These are phyloP conservation scores for Drosophila emarginata DNA, from an alignment of 2,888 invertebrate genomes.

Conservation along the genomic window DNA sequence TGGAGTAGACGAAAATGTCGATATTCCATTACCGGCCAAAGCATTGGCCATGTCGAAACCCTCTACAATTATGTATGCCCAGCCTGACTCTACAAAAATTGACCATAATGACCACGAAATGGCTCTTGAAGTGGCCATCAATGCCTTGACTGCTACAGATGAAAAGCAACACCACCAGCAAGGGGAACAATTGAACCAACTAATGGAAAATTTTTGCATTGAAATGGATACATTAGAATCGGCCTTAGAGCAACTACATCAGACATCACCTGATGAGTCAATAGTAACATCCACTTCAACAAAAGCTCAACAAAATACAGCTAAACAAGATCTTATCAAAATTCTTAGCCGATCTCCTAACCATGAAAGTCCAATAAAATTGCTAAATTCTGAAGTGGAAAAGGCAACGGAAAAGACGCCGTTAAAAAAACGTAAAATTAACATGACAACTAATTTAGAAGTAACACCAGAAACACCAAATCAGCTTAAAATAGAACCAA, in stretches of 20 bases:
- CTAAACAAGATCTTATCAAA: slow-evolving; percentile 36
- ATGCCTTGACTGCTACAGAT: slow-evolving; percentile 16
- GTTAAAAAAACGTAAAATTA: slow-evolving; percentile 39
- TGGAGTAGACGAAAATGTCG: background rate
- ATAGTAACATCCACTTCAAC: slow-evolving; percentile 59
- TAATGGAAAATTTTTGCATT: slow-evolving; percentile 26
- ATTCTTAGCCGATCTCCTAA: slow-evolving; percentile 43
- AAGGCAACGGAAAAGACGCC: slow-evolving; percentile 28
- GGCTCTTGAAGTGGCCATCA: slow-evolving; percentile 29
- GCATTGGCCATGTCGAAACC: slow-evolving; percentile 5
- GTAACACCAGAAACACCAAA: slow-evolving; percentile 18
- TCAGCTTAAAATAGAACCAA: background rate
- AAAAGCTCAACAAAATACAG: slow-evolving; percentile 22
- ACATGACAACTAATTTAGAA: slow-evolving; percentile 6
- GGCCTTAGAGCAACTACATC: slow-evolving; percentile 48
- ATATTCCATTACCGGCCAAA: background rate
- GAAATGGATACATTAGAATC: slow-evolving; percentile 52
- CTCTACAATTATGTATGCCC: slow-evolving; percentile 46
- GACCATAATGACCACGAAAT: slow-evolving; percentile 51
- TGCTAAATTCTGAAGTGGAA: background rate
- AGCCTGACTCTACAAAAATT: slow-evolving; percentile 61
- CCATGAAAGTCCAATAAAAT: slow-evolving; percentile 17
- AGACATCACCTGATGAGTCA: slow-evolving; percentile 52
- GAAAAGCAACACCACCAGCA: background rate
- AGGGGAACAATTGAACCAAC: background rate